These are phyloP conservation scores for Drosophila hydei DNA, from an alignment of 1,140 invertebrate species.

Conservation along the genomic window DNA sequence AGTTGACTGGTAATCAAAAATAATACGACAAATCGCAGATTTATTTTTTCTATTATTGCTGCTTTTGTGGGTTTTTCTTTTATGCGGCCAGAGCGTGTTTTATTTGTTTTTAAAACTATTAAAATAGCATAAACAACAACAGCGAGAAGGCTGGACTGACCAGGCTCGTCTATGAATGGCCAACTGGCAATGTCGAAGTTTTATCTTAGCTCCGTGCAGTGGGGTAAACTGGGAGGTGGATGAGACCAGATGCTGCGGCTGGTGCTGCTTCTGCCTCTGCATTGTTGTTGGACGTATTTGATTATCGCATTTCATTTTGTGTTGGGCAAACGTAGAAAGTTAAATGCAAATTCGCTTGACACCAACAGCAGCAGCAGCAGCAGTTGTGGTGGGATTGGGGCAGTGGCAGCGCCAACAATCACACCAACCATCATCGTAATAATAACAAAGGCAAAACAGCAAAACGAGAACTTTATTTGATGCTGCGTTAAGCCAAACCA, in stretches of 20 bases:
- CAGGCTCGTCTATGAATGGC: constrained; percentile 29
- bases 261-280: constrained; percentile 31
- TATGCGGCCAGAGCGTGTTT: constrained; percentile 57
- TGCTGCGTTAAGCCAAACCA: constrained; percentile 51
- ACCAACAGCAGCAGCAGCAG: constrained; percentile 57
- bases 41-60: constrained; percentile 18
- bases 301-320: constrained; percentile 81
- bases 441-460: constrained; percentile 67
- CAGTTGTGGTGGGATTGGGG: constrained; percentile 10
- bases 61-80: constrained; percentile 49
- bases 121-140: constrained; percentile 77
- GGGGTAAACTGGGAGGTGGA: not conserved
- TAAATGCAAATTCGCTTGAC: constrained; percentile 80
- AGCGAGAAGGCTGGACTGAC: constrained; percentile 29
- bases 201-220: constrained; percentile 55
- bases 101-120: constrained; percentile 80
- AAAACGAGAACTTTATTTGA: constrained; percentile 67
- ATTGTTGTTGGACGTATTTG: constrained; percentile 79
- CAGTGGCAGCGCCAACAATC: constrained; percentile 61
- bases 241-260: constrained; percentile 29
- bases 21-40: too few relatives aligned
- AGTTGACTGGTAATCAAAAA: not conserved
- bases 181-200: constrained; percentile 70
- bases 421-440: constrained; percentile 71
- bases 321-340: constrained; percentile 77